Evolutionary conservation across 2,888 invertebrate species (phyloP).

Genomic region (Drosophila monieri): DNA sequence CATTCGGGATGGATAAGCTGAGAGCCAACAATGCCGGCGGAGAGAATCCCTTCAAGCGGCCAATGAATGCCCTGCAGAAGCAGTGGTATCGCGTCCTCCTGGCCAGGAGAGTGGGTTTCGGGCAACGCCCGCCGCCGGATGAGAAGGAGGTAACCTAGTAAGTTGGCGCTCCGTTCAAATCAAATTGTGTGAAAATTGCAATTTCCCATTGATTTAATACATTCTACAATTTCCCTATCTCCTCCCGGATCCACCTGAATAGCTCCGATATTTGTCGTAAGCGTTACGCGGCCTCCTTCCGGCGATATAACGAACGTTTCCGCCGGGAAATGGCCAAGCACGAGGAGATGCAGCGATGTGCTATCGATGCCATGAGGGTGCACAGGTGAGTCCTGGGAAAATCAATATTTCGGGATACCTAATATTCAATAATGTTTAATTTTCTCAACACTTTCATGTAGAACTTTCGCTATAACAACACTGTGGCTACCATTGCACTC

Average conservation of each 20-base stretch:
- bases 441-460: slow-evolving; percentile 36
- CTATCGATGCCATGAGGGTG: slow-evolving; percentile 83
- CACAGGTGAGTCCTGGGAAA: slow-evolving; percentile 76
- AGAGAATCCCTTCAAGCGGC: slow-evolving; percentile 82
- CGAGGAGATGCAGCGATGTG: slow-evolving; percentile 83
- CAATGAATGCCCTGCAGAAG: slow-evolving; percentile 83
- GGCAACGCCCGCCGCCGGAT: slow-evolving; percentile 59
- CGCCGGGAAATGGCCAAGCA: slow-evolving; percentile 82
- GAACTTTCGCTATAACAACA: slow-evolving; percentile 83
- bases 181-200: slow-evolving; percentile 80
- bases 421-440: neutral
- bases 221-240: slow-evolving; percentile 54
- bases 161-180: slow-evolving; percentile 66
- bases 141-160: slow-evolving; percentile 77
- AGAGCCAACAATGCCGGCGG: slow-evolving; percentile 40
- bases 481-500: slow-evolving; percentile 84
- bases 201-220: slow-evolving; percentile 79
- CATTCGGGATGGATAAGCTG: slow-evolving; percentile 41
- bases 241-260: neutral
- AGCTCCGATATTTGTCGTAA: slow-evolving; percentile 81
- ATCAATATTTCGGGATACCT: neutral
- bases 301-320: slow-evolving; percentile 83
- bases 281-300: slow-evolving; percentile 81
- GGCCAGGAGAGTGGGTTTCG: slow-evolving; percentile 80
- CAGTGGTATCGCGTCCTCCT: slow-evolving; percentile 83